These are phyloP conservation scores for Sclerurus mexicanus DNA, from an alignment of 2,113 vertebrate species.

Conservation along the genomic window DNA sequence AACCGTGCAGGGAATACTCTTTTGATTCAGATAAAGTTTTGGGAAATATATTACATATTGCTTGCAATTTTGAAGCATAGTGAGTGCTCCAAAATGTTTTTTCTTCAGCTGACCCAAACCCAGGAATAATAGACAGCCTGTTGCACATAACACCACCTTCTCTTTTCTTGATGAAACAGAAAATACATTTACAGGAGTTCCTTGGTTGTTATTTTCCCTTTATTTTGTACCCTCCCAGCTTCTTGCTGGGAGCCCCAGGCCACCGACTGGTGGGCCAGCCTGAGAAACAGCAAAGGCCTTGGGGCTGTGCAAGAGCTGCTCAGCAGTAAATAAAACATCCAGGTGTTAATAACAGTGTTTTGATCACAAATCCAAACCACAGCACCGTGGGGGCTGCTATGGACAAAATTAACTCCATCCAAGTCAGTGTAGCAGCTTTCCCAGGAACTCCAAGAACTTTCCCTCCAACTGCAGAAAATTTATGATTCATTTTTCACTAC, in stretches of 20 bases:
- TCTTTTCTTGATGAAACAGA: neutral
- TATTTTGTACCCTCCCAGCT: neutral
- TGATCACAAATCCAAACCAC: neutral
- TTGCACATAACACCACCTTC: neutral
- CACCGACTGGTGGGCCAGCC: neutral
- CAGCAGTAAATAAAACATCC: neutral
- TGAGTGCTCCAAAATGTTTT: neutral
- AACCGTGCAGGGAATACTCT: neutral
- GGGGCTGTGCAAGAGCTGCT: neutral
- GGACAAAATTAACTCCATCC: neutral
- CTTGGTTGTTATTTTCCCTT: neutral
- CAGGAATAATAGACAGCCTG: neutral
- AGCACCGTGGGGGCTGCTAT: neutral
- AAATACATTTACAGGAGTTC: neutral
- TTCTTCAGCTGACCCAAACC: neutral
- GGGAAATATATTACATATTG: neutral
- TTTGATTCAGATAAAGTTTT: neutral
- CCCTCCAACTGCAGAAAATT: neutral
- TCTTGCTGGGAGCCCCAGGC: neutral
- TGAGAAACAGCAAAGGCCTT: neutral
- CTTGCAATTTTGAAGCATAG: neutral
- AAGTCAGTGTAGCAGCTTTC: neutral
- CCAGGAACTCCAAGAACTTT: neutral
- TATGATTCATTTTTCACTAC: neutral
- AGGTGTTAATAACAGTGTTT: neutral